Evolutionary conservation across 53 echinoderm and acorn worm species (phyloP).

Genomic region (Astropecten irregularis): DNA sequence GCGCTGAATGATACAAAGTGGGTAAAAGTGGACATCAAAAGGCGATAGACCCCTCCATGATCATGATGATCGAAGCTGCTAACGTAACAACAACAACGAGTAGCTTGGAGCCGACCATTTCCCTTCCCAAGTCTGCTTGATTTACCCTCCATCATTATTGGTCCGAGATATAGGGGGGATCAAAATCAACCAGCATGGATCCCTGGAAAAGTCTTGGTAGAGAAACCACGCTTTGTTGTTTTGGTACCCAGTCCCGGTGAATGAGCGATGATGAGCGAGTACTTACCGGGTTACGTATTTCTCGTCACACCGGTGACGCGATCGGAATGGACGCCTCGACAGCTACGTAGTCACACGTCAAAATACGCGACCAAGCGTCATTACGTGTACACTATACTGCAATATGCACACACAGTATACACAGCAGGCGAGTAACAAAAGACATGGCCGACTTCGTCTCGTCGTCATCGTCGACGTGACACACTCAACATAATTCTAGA

Average conservation of each 20-base stretch:
- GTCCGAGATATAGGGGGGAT: background rate
- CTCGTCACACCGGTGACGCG: conserved; percentile 98
- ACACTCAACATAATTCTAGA: background rate
- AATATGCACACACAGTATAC: background rate
- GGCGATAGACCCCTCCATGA: no score
- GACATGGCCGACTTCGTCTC: conserved; percentile 62
- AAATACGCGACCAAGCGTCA: conserved; percentile 94
- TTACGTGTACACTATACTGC: no score
- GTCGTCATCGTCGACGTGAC: background rate
- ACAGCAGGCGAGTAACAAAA: conserved; percentile 55
- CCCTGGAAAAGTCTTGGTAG: conserved; percentile 53
- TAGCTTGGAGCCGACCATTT: background rate
- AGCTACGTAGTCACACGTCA: conserved; percentile 99
- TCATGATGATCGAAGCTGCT: no score
- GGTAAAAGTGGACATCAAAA: no score
- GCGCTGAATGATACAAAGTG: no score
- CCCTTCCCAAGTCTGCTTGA: conserved; percentile 31
- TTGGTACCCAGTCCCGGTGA: conserved; percentile 61
- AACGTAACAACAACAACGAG: no score
- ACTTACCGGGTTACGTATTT: conserved; percentile 99
- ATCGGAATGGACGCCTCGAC: conserved; percentile 94
- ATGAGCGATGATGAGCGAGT: conserved; percentile 64
- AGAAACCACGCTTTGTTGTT: conserved; percentile 55
- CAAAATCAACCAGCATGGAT: conserved; percentile 51
- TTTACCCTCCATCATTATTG: conserved; percentile 26